Evolutionary conservation across 2,797 vertebrate genomes (phyloP), one percentile per base, ranked within the genome.

Genomic region (Acanthis flammea): DNA sequence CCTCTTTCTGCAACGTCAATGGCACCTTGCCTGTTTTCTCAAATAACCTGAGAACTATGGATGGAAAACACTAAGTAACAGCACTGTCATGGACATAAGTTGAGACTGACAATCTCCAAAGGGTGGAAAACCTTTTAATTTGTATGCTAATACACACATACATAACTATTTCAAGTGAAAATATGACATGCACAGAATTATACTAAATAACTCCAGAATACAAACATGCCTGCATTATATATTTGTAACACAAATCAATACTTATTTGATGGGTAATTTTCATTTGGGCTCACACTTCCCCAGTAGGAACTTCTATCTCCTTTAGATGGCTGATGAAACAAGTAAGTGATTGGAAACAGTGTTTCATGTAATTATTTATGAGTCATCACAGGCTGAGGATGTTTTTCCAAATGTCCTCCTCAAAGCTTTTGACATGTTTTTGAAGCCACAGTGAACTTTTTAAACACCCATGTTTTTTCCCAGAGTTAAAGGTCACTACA

Each of bases 381-480:
- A 82, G 24, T 91, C 60, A 30, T 2, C 41, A 47, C 39, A 61
- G 28, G 22, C 21, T 58, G 44, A 53, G 27, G 15, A 37, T 25
- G 10, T 58, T 93, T 61, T 61, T 60, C 57, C 48, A 27, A 37
- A 28, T 6, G 12, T 37, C 47, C 60, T 41, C 22, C 35, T 70
- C 61, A 57, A 53, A 77, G 33, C 14, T 67, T 80, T 14, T 10
- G 35, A 31, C 0, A 0, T 12, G 2, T 31, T 88, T 88, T 23
- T 41, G 28, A 88, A 92, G 48, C 5, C 39, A 54, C 0, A 1
- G 42, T 1, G 16, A 76, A 31, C 31, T 42, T 72, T 27, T 68
- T n/a, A 17, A 80, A 62, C 21, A 42, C 10, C 8, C 4, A 0
- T 7, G 4, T 37, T 6, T 33, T 55, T 72, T 42, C 11, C 23